phyloP scores from a whole-genome alignment of 2,797 vertebrate species.

The Selene dorsalis region DNA sequence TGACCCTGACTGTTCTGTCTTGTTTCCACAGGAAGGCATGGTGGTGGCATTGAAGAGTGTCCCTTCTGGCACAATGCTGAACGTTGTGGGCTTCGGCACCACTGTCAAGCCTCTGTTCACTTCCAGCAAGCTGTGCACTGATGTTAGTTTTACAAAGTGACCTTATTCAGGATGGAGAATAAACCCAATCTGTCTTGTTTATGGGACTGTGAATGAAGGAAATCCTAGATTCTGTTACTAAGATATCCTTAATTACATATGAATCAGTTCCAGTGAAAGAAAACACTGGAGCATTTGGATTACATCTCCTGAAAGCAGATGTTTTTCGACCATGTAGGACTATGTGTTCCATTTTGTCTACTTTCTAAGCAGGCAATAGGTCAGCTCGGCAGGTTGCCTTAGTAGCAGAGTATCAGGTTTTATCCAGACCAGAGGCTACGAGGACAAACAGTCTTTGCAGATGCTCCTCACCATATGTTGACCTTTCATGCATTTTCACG shows the following conservation, averaged over 20 bases:
- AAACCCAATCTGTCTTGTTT: not conserved
- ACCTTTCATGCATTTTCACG: slow-evolving; percentile 80
- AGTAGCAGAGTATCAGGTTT: slow-evolving; percentile 85
- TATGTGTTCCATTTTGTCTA: slow-evolving; percentile 58
- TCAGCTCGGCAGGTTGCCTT: slow-evolving; percentile 81
- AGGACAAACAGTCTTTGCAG: slow-evolving; percentile 78
- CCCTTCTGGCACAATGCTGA: slow-evolving; percentile 89
- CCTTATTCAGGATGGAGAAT: not conserved
- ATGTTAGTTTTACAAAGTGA: slow-evolving; percentile 83
- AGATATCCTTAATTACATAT: not conserved
- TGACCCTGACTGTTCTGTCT: slow-evolving; percentile 9
- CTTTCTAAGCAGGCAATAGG: slow-evolving; percentile 71
- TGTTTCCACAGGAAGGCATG: slow-evolving; percentile 88
- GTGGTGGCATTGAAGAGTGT: slow-evolving; percentile 94
- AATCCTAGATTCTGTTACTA: not conserved
- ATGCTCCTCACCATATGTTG: slow-evolving; percentile 82
- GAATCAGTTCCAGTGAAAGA: slow-evolving; percentile 1
- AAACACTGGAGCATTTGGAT: slow-evolving; percentile 12
- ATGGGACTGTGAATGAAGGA: not conserved
- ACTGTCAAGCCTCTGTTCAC: slow-evolving; percentile 88
- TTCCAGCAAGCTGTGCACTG: slow-evolving; percentile 90
- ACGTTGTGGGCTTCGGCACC: slow-evolving; percentile 87
- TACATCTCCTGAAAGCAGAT: slow-evolving; percentile 40
- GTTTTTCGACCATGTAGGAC: slow-evolving; percentile 54
- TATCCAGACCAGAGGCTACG: slow-evolving; percentile 67